Base-by-base conservation (phyloP, 92 coral and sea anemone species). In the Nematostella vectensis region DNA sequence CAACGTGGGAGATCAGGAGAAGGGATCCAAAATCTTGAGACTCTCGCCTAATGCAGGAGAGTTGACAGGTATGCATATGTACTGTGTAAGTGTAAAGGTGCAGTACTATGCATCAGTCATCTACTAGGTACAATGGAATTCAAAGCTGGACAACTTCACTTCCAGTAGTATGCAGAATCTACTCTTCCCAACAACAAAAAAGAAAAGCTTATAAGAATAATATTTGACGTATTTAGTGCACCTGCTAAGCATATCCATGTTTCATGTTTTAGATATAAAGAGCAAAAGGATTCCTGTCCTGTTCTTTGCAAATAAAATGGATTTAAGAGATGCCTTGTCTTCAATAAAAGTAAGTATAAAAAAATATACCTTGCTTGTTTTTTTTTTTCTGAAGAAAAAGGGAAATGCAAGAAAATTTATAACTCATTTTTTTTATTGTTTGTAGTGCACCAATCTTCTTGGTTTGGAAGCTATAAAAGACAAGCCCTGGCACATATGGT, bases 401-500 rank as follows among this genome's bases (percentile, higher is more conserved):
- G n/a, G n/a, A 15, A 8, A 22, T 59, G 13, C 4, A 2, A 4
- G 1, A 12, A 21, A 1, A 52, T 45, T 4, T 30, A 17, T 58
- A 2, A 30, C 17, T 29, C 24, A 4, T 49, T 6, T 25, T 2
- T 33, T 33, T 25, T 36, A 36, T 30, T 2, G n/a, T 62, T 36
- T 30, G 12, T 51, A 83, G 84, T 71, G 73, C 52, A 40, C 78
- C 3, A 42, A 47, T 24, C 31, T 64, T 38, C 65, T 89, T 80
- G 75, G 82, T 2, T 73, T 89, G 47, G 95, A 89, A 12, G 59
- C 71, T 18, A 67, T 89, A 25, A 77, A 62, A 31, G 88, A 81
- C 62, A 89, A 81, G 63, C 95, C 97, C 0, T 89, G 97, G 97
- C 95, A 86, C 65, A 89, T 89, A 85, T 89, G 97, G 97, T 89